Evolutionary conservation across 2,888 invertebrate species (phyloP).

Genomic region (Drosophila vallismaia): DNA sequence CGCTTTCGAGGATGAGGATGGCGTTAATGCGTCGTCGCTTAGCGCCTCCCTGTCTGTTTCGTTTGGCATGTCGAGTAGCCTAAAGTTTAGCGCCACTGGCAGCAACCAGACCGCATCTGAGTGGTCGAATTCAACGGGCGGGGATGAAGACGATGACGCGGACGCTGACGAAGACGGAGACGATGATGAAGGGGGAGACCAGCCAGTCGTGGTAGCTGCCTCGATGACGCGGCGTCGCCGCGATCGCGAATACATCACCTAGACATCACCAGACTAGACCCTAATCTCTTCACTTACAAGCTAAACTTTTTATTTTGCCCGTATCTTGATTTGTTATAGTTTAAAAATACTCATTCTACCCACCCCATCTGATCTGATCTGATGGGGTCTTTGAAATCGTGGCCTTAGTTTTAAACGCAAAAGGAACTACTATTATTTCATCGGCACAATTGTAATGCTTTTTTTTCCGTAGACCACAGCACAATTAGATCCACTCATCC

Average conservation of each 20-base stretch:
- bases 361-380: conserved; percentile 63
- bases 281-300: conserved; percentile 5
- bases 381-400: conserved; percentile 58
- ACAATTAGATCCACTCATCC: conserved; percentile 12
- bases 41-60: conserved; percentile 79
- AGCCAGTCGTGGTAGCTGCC: conserved; percentile 53
- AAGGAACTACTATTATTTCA: conserved; percentile 47
- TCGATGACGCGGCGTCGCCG: conserved; percentile 58
- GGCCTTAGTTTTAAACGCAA: conserved; percentile 65
- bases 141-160: conserved; percentile 62
- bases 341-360: conserved; percentile 63
- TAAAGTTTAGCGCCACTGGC: conserved; percentile 77
- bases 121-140: conserved; percentile 76
- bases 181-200: conserved; percentile 41
- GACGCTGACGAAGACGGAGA: conserved; percentile 43
- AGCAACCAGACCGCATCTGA: conserved; percentile 76
- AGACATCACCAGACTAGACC: conserved; percentile 45
- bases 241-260: conserved; percentile 79
- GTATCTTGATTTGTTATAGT: conserved; percentile 25
- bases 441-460: conserved; percentile 11
- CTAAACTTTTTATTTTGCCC: conserved; percentile 23
- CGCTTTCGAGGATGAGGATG: conserved; percentile 62
- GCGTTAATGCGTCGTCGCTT: conserved; percentile 71
- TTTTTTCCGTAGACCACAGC: background rate
- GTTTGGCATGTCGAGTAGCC: conserved; percentile 79